phyloP scores from a whole-genome alignment of 1,140 invertebrate species.

The Papilio xuthus region DNA sequence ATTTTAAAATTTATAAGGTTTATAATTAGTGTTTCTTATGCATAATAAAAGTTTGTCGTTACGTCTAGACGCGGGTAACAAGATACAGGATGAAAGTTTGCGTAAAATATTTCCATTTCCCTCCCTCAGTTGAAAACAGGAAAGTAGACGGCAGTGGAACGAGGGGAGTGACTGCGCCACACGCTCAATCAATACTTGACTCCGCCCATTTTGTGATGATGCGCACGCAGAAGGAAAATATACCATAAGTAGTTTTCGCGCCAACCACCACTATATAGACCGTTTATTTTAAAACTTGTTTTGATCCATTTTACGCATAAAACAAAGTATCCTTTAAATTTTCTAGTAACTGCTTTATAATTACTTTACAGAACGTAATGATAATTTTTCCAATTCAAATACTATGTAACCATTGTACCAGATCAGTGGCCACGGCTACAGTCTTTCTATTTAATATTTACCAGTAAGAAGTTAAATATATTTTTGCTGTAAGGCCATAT shows the following conservation, averaged over 20 bases:
- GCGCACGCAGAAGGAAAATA: slow-evolving; percentile 66
- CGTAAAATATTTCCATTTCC: slow-evolving; percentile 66
- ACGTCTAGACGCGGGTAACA: slow-evolving; percentile 51
- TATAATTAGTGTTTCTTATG: slow-evolving; percentile 10
- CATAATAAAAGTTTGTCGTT: slow-evolving; percentile 40
- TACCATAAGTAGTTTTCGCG: slow-evolving; percentile 59
- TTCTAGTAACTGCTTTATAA: neutral
- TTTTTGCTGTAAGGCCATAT: too few species aligned
- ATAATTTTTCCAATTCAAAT: neutral
- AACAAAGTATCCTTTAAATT: neutral
- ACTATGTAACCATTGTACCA: neutral
- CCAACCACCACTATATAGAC: slow-evolving; percentile 39
- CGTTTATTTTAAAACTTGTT: slow-evolving; percentile 10
- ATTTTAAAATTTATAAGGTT: neutral
- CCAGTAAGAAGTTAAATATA: neutral
- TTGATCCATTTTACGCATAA: neutral
- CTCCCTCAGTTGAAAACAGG: slow-evolving; percentile 58
- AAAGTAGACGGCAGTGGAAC: slow-evolving; percentile 49
- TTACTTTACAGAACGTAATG: neutral
- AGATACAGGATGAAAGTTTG: slow-evolving; percentile 55
- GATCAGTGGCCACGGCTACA: neutral
- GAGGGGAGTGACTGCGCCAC: slow-evolving; percentile 61
- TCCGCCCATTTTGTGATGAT: slow-evolving; percentile 55
- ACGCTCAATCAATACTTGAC: slow-evolving; percentile 71
- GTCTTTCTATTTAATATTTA: neutral